phyloP scores from a whole-genome alignment of 2,888 invertebrate genomes.

The Caenorhabditis panamensis region DNA sequence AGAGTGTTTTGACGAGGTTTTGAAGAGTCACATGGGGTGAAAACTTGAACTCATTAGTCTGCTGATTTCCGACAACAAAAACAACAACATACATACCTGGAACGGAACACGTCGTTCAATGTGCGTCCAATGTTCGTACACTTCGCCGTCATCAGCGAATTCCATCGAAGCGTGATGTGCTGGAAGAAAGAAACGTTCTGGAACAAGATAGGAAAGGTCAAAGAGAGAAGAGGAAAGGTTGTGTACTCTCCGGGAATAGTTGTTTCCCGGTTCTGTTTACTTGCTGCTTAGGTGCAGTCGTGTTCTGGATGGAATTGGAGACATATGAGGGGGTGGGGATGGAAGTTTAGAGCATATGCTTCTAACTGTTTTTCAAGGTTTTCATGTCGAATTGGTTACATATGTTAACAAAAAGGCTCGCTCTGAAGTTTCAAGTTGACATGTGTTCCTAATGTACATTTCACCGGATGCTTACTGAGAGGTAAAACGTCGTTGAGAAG shows the following conservation, averaged over 20 bases:
- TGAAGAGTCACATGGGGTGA: too few species aligned
- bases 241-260: slow-evolving; percentile 5
- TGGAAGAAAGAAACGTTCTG: slow-evolving; percentile 4
- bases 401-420: too few species aligned
- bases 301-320: slow-evolving; percentile 19
- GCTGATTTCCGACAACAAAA: too few species aligned
- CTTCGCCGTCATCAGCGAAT: slow-evolving; percentile 31
- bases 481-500: neutral
- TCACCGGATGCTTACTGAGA: too few species aligned
- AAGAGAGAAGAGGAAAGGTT: neutral
- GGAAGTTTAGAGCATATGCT: neutral
- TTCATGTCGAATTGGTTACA: too few species aligned
- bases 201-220: neutral
- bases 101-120: slow-evolving; percentile 52
- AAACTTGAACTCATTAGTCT: too few species aligned
- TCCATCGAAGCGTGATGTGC: slow-evolving; percentile 27
- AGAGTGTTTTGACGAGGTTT: neutral
- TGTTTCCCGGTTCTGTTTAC: slow-evolving; percentile 23
- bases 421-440: too few species aligned
- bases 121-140: slow-evolving; percentile 51
- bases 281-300: neutral
- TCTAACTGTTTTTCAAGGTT: too few species aligned
- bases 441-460: too few species aligned
- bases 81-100: too few species aligned
- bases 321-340: neutral